phyloP scores from a whole-genome alignment of 2,797 vertebrate genomes.

The Poliocrania exsul region DNA sequence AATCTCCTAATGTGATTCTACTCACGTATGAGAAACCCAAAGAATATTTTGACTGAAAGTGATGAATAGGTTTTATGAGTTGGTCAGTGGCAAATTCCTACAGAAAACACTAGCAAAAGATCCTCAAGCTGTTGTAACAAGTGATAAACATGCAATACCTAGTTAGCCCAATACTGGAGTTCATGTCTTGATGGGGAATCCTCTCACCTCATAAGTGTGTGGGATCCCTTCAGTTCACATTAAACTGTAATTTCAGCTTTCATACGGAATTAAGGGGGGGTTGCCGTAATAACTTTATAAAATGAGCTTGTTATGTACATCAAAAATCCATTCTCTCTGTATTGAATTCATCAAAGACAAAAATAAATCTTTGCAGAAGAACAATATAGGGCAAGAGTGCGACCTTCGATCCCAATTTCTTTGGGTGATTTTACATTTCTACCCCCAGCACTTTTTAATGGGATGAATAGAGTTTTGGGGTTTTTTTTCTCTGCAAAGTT shows the following conservation, averaged over 20 bases:
- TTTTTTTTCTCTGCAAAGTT: not conserved
- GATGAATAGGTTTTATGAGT: not conserved
- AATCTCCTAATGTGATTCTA: not conserved
- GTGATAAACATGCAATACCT: fast-evolving
- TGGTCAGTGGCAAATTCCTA: not conserved
- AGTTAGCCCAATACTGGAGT: not conserved
- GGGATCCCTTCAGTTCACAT: not conserved
- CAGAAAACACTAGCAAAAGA: not conserved
- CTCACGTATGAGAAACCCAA: not conserved
- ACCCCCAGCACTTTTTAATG: not conserved
- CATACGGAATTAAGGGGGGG: fast-evolving
- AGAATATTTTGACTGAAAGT: not conserved
- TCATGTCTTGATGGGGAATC: not conserved
- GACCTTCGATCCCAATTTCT: not conserved
- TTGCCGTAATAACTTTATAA: not conserved
- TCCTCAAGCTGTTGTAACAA: not conserved
- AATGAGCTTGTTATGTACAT: not conserved
- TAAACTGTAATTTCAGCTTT: not conserved
- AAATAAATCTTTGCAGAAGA: not conserved
- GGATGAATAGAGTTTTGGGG: not conserved
- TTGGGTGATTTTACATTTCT: not conserved
- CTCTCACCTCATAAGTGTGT: not conserved
- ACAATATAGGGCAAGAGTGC: not conserved
- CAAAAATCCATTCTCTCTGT: not conserved
- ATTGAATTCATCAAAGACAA: not conserved